Percentiles rank a stretch among this genome's conserved stretches.
These are phyloP conservation scores for Drosophila mercatorum DNA, from an alignment of 2,888 invertebrate species.

Conservation along the genomic window DNA sequence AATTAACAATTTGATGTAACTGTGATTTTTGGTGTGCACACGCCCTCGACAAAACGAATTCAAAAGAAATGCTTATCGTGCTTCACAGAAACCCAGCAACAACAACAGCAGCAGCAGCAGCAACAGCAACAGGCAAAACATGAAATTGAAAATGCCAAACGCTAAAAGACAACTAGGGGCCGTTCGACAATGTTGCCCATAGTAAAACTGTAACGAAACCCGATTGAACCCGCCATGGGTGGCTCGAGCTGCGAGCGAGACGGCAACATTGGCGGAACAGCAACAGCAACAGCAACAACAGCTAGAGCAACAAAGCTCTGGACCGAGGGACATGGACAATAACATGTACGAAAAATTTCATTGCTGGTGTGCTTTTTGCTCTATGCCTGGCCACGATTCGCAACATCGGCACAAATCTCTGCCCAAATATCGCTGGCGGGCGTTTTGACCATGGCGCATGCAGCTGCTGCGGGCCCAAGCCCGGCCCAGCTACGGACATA, in stretches of 20 bases:
- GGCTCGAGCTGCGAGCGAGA: conserved; percentile 63
- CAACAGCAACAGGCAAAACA: conserved; percentile 56
- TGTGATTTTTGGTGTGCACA: conserved; percentile 72
- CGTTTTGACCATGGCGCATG: conserved; percentile 63
- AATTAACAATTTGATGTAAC: conserved; percentile 81
- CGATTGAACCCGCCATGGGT: conserved; percentile 78
- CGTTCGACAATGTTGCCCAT: conserved; percentile 57
- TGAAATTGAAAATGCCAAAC: conserved; percentile 79
- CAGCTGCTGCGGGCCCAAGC: conserved; percentile 64
- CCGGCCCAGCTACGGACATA: conserved; percentile 58
- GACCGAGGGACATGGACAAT: conserved; percentile 70
- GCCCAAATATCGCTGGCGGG: conserved; percentile 77
- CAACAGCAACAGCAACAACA: conserved; percentile 12
- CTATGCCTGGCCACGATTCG: conserved; percentile 66
- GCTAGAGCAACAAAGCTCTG: conserved; percentile 28
- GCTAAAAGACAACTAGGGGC: conserved; percentile 75
- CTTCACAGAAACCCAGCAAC: conserved; percentile 75
- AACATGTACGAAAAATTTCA: conserved; percentile 78
- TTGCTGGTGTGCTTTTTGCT: conserved; percentile 76
- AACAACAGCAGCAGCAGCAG: conserved; percentile 39
- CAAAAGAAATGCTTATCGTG: conserved; percentile 80
- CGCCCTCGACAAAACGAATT: conserved; percentile 80
- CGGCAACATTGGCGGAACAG: conserved; percentile 49
- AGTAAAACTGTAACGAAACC: conserved; percentile 80
- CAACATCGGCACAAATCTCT: conserved; percentile 62